Percentiles rank a stretch among this genome's conserved stretches.
These are phyloP conservation scores for Lontra canadensis DNA, from an alignment of 2,113 vertebrate genomes.

Conservation along the genomic window DNA sequence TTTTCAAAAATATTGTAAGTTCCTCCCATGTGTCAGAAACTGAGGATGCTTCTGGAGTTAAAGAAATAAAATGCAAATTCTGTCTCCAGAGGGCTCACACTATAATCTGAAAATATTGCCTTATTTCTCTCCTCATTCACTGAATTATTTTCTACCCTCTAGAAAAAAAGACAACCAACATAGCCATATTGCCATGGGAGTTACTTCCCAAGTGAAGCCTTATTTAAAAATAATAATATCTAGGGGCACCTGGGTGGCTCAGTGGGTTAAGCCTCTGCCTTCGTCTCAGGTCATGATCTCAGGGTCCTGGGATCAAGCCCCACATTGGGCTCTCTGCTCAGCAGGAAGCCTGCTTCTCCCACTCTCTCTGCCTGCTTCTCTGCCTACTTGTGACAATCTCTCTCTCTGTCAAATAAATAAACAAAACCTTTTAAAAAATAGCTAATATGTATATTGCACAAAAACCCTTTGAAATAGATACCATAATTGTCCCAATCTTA, in stretches of 20 bases:
- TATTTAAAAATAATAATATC: background rate
- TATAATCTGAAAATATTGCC: background rate
- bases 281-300: too few relatives aligned
- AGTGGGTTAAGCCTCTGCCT: too few relatives aligned
- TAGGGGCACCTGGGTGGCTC: too few relatives aligned
- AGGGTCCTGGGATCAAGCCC: too few relatives aligned
- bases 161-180: background rate
- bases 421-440: background rate
- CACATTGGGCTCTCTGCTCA: too few relatives aligned
- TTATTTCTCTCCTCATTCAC: background rate
- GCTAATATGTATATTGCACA: background rate
- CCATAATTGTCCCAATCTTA: background rate
- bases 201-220: background rate
- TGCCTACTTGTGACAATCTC: too few relatives aligned
- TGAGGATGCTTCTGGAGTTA: background rate
- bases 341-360: too few relatives aligned
- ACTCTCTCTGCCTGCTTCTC: too few relatives aligned
- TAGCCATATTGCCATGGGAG: background rate
- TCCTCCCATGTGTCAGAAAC: background rate
- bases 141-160: background rate
- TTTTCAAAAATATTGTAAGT: background rate
- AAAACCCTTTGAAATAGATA: background rate
- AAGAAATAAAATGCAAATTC: slow-evolving; percentile 12
- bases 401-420: too few relatives aligned
- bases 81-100: background rate